These are phyloP conservation scores for Alectura lathami DNA, from an alignment of 2,113 vertebrate genomes.

Conservation along the genomic window DNA sequence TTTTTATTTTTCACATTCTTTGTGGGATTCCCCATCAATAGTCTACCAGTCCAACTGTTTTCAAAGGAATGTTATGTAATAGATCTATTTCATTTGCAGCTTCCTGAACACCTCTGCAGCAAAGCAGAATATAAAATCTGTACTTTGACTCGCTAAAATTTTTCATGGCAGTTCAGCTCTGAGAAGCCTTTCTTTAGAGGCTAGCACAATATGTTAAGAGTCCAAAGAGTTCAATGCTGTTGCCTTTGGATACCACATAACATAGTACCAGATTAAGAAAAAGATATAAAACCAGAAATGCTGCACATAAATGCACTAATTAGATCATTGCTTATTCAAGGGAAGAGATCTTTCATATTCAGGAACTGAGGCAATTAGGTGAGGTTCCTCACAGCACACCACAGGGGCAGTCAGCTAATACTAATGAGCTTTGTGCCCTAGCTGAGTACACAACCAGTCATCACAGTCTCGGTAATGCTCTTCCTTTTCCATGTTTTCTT, in stretches of 20 bases:
- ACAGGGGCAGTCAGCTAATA: constrained; percentile 33
- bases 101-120: neutral
- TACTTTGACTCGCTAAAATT: constrained; percentile 25
- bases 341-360: constrained; percentile 63
- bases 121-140: constrained; percentile 9
- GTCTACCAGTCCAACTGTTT: neutral
- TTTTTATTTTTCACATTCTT: neutral
- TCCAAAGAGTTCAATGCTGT: constrained; percentile 8
- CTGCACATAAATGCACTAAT: constrained; percentile 56
- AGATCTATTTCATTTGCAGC: neutral
- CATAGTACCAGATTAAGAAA: constrained; percentile 19
- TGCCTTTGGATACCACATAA: constrained; percentile 54
- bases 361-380: constrained; percentile 56
- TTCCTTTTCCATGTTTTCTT: constrained; percentile 45
- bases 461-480: constrained; percentile 27
- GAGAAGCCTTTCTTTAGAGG: constrained; percentile 20
- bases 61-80: neutral
- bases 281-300: constrained; percentile 46
- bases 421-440: constrained; percentile 60
- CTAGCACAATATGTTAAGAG: neutral
- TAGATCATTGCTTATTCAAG: constrained; percentile 61
- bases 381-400: constrained; percentile 31
- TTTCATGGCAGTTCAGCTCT: neutral
- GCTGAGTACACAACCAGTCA: constrained; percentile 52
- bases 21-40: neutral